phyloP scores from a whole-genome alignment of 2,888 invertebrate genomes.

The Strigamia crassipes region DNA sequence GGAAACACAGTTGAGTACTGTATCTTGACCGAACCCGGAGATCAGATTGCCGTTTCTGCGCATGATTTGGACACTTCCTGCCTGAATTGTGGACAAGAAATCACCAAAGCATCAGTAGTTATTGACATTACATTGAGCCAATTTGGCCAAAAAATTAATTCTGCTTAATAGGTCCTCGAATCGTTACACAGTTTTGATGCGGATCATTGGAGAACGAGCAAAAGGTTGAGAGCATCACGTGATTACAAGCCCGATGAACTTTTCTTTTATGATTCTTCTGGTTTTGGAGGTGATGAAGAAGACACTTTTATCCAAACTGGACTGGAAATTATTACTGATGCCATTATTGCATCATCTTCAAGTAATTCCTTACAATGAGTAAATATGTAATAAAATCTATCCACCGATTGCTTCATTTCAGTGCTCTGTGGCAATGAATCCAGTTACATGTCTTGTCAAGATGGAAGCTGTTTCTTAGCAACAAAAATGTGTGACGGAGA shows the following conservation, averaged over 20 bases:
- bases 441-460: constrained; percentile 57
- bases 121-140: not conserved
- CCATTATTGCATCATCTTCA: constrained; percentile 53
- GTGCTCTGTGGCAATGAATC: constrained; percentile 33
- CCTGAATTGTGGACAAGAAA: constrained; percentile 57
- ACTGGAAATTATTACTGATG: constrained; percentile 60
- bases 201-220: constrained; percentile 47
- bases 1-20: constrained; percentile 63
- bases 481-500: constrained; percentile 61
- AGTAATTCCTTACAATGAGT: constrained; percentile 48
- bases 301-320: constrained; percentile 59
- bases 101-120: constrained; percentile 57
- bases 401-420: not conserved
- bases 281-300: constrained; percentile 59
- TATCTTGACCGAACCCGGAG: constrained; percentile 62
- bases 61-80: constrained; percentile 55
- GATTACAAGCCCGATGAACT: constrained; percentile 52
- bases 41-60: constrained; percentile 63
- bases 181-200: constrained; percentile 52
- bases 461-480: constrained; percentile 58
- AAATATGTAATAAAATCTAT: not conserved
- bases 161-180: constrained; percentile 50
- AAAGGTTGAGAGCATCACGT: constrained; percentile 51
- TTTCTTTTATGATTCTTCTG: constrained; percentile 55
- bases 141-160: not conserved